Base-by-base conservation (phyloP, 2,888 invertebrate species). In the Perizoma flavofasciatum region DNA sequence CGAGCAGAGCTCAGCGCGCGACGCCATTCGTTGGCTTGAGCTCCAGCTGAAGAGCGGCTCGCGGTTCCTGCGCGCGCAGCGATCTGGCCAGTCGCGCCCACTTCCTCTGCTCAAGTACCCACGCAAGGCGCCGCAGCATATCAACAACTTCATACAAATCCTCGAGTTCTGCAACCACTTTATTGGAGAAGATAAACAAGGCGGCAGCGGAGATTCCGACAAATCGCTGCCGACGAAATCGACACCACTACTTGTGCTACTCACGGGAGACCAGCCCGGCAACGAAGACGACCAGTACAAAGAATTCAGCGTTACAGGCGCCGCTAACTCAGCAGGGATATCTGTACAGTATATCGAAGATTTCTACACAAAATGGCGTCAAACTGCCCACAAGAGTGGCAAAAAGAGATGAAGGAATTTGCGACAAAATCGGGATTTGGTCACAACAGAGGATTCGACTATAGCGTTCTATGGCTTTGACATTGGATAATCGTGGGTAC, bases 1-100 rank as follows among this genome's bases (percentile, higher is more conserved):
- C 62, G 96, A 96, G 69, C 96, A 96, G 74, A 94, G 95, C 67
- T 94, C 95, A 66, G 98, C 98, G 0, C 94, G 98, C 53, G 97
- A 98, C 81, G 97, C 97, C 4, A 98, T 98, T 61, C 96, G 98
- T 69, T 98, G 98, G 98, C 90, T 98, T 66, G 98, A 98, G 86
- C 92, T 94, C 41, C 97, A 98, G 80, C 95, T 98, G 67, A 95
- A 95, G 69, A 95, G 95, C 66, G 98, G 98, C 8, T 97, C 97
- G 72, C 94, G 98, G 67, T 98, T 96, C 82, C 93, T 98, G 74
- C 94, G 97, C 69, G 96, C 97, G 0, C 98, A 98, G 86, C 94
- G 97, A 32, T 95, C 96, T 11, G 96, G 96, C 61, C 98, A 98
- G 85, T 94, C 95, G 34, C 92, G 95, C 50, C 93, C 96, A 1